Evolutionary conservation across 1,140 invertebrate species (phyloP).

Genomic region (Cryptotermes secundus): DNA sequence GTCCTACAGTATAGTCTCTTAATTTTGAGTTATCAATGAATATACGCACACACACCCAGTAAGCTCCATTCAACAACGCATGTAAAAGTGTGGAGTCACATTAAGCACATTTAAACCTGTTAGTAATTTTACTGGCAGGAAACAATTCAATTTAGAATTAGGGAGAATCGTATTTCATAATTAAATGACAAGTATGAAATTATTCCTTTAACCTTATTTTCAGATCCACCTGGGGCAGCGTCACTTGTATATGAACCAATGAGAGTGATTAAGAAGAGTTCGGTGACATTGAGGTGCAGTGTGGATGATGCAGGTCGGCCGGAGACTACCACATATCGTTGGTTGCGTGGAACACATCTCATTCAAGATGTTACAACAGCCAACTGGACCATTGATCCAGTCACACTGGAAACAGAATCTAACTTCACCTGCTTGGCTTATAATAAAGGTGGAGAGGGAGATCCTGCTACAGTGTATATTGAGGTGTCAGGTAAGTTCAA

Average conservation of each 20-base stretch:
- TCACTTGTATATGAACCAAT: slow-evolving; percentile 68
- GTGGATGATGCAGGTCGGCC: slow-evolving; percentile 79
- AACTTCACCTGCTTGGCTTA: slow-evolving; percentile 85
- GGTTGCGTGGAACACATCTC: slow-evolving; percentile 72
- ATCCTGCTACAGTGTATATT: slow-evolving; percentile 67
- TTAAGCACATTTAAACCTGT: no score
- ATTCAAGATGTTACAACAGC: slow-evolving; percentile 70
- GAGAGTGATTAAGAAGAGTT: slow-evolving; percentile 75
- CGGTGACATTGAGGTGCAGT: slow-evolving; percentile 75
- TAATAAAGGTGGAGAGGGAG: slow-evolving; percentile 78
- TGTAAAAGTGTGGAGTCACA: no score
- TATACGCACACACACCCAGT: no score
- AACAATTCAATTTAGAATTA: no score
- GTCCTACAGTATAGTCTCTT: no score
- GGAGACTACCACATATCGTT: slow-evolving; percentile 69
- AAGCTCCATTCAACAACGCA: no score
- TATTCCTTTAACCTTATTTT: not conserved
- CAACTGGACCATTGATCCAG: slow-evolving; percentile 75
- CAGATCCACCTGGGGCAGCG: slow-evolving; percentile 74
- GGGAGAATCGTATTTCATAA: no score
- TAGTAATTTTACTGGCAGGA: no score
- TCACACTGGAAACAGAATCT: slow-evolving; percentile 75
- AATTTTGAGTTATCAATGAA: no score
- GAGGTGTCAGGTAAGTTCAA: slow-evolving; percentile 70
- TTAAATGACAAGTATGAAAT: no score